These are phyloP conservation scores for Diacarnus erythraeanus DNA, from an alignment of 37 sponge, comb jelly and placozoan species.

Conservation along the genomic window DNA sequence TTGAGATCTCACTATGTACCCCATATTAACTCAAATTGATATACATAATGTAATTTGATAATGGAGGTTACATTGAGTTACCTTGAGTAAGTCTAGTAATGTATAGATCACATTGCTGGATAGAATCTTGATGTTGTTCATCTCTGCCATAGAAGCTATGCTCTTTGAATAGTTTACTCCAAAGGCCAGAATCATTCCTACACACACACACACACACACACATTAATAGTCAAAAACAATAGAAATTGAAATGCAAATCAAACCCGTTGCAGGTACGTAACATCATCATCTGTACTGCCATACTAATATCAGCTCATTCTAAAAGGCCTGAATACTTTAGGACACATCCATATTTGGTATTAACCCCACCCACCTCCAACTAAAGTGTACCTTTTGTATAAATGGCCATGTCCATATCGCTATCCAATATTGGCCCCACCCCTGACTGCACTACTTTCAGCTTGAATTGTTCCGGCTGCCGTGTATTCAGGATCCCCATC, in stretches of 20 bases:
- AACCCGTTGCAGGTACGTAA: too few species aligned
- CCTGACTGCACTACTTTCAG: constrained; percentile 68
- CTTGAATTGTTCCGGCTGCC: constrained; percentile 47
- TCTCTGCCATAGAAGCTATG: constrained; percentile 17
- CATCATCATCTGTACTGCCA: too few species aligned
- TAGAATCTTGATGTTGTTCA: constrained; percentile 33
- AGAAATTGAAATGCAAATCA: too few species aligned
- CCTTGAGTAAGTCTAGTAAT: constrained; percentile 75
- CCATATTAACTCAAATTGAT: too few species aligned
- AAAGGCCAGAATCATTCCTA: constrained; percentile 71
- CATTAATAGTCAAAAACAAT: too few species aligned
- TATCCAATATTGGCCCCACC: constrained; percentile 61
- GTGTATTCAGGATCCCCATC: constrained; percentile 15
- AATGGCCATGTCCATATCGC: constrained; percentile 73
- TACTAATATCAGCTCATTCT: too few species aligned
- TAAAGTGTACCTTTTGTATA: constrained; percentile 55
- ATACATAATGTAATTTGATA: too few species aligned
- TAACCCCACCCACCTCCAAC: too few species aligned
- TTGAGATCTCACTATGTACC: too few species aligned
- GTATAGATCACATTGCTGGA: constrained; percentile 77
- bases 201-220: too few species aligned
- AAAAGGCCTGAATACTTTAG: too few species aligned
- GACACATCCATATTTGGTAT: too few species aligned
- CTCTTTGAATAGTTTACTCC: constrained; percentile 43
- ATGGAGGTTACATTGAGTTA: constrained; percentile 18